Evolutionary conservation across 2,113 vertebrate species (phyloP).

Genomic region (Panurus biarmicus): DNA sequence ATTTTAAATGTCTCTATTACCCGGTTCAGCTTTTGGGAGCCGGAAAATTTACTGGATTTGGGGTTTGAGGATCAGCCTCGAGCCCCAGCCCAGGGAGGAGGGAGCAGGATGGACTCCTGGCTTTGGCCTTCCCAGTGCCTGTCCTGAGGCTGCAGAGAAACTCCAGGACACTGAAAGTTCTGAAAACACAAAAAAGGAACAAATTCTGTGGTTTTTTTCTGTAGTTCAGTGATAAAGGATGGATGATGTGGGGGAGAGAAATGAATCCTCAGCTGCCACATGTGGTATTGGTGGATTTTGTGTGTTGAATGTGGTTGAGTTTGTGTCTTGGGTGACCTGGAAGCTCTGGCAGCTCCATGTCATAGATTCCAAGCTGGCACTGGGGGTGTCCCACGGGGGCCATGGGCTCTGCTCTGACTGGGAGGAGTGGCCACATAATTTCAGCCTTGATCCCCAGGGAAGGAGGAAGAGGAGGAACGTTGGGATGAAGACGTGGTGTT

Average conservation of each 20-base stretch:
- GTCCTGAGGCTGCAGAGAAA: background rate
- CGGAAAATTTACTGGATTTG: accelerated
- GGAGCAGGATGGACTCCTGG: background rate
- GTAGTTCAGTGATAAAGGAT: background rate
- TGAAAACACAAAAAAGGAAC: background rate
- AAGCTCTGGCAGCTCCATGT: background rate
- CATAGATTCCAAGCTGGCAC: accelerated
- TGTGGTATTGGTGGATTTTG: background rate
- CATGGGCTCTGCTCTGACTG: accelerated
- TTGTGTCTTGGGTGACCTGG: background rate
- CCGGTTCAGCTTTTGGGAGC: background rate
- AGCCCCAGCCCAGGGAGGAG: background rate
- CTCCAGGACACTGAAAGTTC: background rate
- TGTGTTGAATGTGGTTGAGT: background rate
- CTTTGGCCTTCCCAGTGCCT: background rate
- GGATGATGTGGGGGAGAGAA: background rate
- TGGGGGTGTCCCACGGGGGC: accelerated
- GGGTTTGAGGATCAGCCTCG: background rate
- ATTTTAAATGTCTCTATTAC: background rate
- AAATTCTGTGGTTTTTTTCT: background rate
- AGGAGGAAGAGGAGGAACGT: accelerated
- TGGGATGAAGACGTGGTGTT: accelerated
- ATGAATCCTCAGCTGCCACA: background rate
- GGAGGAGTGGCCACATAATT: background rate
- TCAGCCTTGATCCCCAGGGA: background rate